Evolutionary conservation across 2,888 invertebrate genomes (phyloP).

Genomic region (Germaria angustata): DNA sequence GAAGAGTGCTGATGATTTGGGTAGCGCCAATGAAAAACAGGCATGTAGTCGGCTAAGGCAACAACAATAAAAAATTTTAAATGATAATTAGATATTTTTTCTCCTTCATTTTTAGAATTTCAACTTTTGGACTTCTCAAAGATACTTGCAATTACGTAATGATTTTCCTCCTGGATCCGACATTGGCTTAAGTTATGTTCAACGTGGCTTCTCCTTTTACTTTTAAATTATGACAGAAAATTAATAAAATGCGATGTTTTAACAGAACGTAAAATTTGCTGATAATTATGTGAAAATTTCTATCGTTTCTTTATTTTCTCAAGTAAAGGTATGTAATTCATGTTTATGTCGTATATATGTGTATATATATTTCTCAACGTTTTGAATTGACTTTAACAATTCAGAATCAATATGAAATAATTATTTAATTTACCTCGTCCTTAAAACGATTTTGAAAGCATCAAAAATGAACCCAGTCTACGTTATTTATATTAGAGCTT

Average conservation of each 20-base stretch:
- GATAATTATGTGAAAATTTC: neutral
- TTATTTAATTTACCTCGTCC: too few species aligned
- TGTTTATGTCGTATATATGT: too few species aligned
- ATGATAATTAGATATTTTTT: neutral
- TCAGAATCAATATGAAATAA: too few species aligned
- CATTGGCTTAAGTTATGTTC: slow-evolving; percentile 74
- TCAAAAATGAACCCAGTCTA: too few species aligned
- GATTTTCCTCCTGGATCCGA: slow-evolving; percentile 74
- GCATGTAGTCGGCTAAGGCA: too few species aligned
- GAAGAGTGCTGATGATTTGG: too few species aligned
- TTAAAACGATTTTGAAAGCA: too few species aligned
- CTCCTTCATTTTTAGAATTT: slow-evolving; percentile 68
- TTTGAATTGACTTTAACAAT: too few species aligned
- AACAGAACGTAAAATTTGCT: slow-evolving; percentile 3
- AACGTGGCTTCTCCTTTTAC: slow-evolving; percentile 75
- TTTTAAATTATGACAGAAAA: slow-evolving; percentile 67
- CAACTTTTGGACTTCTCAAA: slow-evolving; percentile 69
- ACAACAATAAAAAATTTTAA: too few species aligned
- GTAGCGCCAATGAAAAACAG: too few species aligned
- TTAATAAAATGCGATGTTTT: slow-evolving; percentile 13
- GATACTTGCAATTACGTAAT: slow-evolving; percentile 70
- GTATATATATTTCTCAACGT: too few species aligned
- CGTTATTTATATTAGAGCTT: too few species aligned
- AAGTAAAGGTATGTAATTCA: slow-evolving; percentile 20
- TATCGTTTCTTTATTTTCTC: neutral